Conservation (phyloP, 2,888 invertebrate species). For the Plusia festucae region DNA sequence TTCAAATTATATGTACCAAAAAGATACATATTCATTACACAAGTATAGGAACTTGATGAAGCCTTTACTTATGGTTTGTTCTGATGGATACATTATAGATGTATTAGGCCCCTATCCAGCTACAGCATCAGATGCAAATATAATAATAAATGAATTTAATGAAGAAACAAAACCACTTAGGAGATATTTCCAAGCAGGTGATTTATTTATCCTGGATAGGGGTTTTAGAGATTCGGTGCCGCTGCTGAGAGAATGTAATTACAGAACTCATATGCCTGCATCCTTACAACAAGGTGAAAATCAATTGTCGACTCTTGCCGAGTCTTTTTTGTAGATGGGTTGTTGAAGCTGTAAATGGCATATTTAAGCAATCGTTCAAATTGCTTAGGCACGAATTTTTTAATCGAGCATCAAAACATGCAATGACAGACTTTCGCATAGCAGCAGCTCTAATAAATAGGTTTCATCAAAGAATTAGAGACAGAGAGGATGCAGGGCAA, state of each 20-base stretch:
- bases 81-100: constrained; percentile 1
- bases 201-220: background rate
- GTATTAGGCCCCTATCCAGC: constrained; percentile 7
- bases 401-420: constrained; percentile 5
- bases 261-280: background rate
- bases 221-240: background rate
- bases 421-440: constrained; percentile 10
- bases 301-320: background rate
- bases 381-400: constrained; percentile 10
- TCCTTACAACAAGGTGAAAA: background rate
- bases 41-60: constrained; percentile 1
- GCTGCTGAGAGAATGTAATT: background rate
- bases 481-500: constrained; percentile 14
- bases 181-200: background rate
- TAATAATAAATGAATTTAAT: constrained; percentile 7
- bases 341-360: constrained; percentile 11
- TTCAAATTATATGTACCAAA: background rate
- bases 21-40: too few relatives aligned
- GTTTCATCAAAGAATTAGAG: constrained; percentile 7
- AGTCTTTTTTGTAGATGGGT: constrained; percentile 10
- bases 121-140: constrained; percentile 11
- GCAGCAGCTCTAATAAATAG: constrained; percentile 14
- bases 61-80: background rate
- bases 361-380: background rate
- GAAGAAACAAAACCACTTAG: background rate